Base-by-base conservation (phyloP, 2,888 invertebrate species). In the Xylota segnis region DNA sequence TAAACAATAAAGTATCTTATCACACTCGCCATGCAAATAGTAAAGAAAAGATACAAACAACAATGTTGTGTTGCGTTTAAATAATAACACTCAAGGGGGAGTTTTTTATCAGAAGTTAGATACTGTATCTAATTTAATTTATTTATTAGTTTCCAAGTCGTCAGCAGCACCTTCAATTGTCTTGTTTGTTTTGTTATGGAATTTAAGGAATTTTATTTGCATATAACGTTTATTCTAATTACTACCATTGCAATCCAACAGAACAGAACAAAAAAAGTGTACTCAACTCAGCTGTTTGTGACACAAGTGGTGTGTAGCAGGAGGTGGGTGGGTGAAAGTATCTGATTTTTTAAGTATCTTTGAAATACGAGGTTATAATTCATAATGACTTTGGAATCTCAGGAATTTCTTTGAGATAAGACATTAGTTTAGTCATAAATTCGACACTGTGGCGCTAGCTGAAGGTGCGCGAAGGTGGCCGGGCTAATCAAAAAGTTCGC, bases 191-290 rank as follows among this genome's bases (percentile, higher is more conserved):
- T 65, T 32, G 50, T 16, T 70, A 23, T 45, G 71, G 78, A 84
- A 84, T 84, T 75, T 84, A 10, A 61, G 71, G 84, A 79, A 84
- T 84, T 70, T 76, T 63, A 65, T 70, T 83, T 83, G 63, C 71
- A 72, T 50, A 50, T 16, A 54, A 27, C 32, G 14, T 52, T 72
- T 63, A 74, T 58, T 61, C 40, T 71, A 52, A 59, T 77, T 68
- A 65, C 27, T 27, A 50, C 29, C 56, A 61, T 43, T 71, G 71
- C 37, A 45, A 40, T 18, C 12, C 47, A 29, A 32, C 5, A 10
- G 43, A 43, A 29, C 4, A 56, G 0, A 32, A 56, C 14, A 59
- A 18, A 14, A 37, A 5, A 71, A 47, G n/a, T 23, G 10, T n/a
- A n/a, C 34, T 63, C 27, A 23, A 37, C 34, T 29, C 68, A 77